Percentiles rank a stretch among this genome's conserved stretches.
phyloP scores from a whole-genome alignment of 2,113 vertebrate genomes.

The Gambusia affinis region DNA sequence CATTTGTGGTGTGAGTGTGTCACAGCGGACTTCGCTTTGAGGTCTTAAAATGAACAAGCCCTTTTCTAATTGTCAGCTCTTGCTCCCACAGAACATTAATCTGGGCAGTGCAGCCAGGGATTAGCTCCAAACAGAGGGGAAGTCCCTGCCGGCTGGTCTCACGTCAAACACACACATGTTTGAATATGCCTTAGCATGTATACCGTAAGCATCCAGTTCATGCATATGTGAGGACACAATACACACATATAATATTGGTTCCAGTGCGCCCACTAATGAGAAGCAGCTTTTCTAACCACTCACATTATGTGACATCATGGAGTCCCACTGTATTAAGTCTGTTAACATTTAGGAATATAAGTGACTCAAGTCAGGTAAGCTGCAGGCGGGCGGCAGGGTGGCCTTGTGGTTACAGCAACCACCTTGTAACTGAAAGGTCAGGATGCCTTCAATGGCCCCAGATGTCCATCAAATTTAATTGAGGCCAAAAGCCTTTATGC shows the following conservation, averaged over 20 bases:
- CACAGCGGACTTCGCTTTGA: conserved; percentile 28
- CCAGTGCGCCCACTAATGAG: conserved; percentile 54
- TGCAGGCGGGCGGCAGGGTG: conserved; percentile 50
- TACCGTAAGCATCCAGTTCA: neutral
- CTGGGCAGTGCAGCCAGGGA: conserved; percentile 34
- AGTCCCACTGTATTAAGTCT: conserved; percentile 55
- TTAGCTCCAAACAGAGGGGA: conserved; percentile 51
- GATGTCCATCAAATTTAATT: conserved; percentile 43
- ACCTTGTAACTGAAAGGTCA: conserved; percentile 60
- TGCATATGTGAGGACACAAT: neutral
- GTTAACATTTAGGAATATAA: conserved; percentile 59
- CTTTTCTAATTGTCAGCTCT: conserved; percentile 58
- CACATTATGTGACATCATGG: conserved; percentile 49
- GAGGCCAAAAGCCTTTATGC: conserved; percentile 30
- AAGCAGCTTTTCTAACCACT: conserved; percentile 47
- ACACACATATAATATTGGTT: conserved; percentile 41
- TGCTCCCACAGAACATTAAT: conserved; percentile 48
- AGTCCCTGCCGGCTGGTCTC: conserved; percentile 42
- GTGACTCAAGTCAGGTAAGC: conserved; percentile 26
- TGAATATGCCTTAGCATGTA: neutral
- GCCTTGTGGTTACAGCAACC: conserved; percentile 56
- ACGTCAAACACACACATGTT: conserved; percentile 21
- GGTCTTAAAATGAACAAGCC: conserved; percentile 31
- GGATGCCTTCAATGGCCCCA: conserved; percentile 39
- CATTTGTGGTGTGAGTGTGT: conserved; percentile 37